Evolutionary conservation across 2,888 invertebrate species (phyloP).

Genomic region (Teleogryllus oceanicus): DNA sequence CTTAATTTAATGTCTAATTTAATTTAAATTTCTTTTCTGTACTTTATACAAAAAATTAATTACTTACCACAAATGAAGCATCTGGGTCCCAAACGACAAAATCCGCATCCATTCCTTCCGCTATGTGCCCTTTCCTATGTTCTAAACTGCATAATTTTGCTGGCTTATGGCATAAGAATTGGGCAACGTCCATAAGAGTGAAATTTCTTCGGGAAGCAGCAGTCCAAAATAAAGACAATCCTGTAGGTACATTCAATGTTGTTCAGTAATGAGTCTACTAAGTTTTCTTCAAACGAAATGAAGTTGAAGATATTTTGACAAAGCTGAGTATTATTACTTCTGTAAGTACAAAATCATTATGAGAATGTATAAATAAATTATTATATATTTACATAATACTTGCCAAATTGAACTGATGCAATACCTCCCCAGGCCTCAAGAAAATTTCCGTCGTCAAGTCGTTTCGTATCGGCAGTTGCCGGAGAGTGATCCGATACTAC

Average conservation of each 20-base stretch:
- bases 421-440: constrained; percentile 71
- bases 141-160: constrained; percentile 61
- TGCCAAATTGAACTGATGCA: constrained; percentile 68
- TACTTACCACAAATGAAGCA: constrained; percentile 53
- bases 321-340: neutral
- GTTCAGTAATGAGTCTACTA: too few species aligned
- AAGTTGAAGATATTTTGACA: neutral
- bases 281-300: neutral
- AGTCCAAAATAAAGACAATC: constrained; percentile 67
- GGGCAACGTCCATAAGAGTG: constrained; percentile 54
- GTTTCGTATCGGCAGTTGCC: constrained; percentile 62
- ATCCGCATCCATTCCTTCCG: constrained; percentile 65
- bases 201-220: constrained; percentile 55
- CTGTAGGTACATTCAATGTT: constrained; percentile 43
- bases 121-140: constrained; percentile 59
- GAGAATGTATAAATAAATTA: neutral
- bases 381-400: constrained; percentile 35
- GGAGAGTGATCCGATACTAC: constrained; percentile 69
- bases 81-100: constrained; percentile 69
- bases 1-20: too few species aligned
- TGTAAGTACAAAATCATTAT: neutral
- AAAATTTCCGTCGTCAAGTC: constrained; percentile 55
- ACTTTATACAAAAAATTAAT: constrained; percentile 20
- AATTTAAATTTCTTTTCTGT: too few species aligned
- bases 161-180: constrained; percentile 59